These are phyloP conservation scores for Glaucopsyche alexis DNA, from an alignment of 2,888 invertebrate genomes.

Conservation along the genomic window DNA sequence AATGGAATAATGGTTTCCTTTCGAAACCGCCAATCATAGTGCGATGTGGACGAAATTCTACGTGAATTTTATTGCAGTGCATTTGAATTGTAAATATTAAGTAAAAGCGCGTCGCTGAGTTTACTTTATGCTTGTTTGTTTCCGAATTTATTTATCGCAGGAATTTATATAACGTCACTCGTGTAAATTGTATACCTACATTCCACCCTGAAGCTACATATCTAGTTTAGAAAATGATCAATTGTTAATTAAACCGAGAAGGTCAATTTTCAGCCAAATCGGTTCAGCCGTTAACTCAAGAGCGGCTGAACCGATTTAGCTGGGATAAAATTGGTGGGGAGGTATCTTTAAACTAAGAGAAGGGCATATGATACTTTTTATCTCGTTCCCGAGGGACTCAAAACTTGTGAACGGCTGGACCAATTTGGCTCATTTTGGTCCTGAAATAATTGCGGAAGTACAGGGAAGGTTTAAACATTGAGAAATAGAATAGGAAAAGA, in stretches of 20 bases:
- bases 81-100: constrained; percentile 30
- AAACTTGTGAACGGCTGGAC: too few relatives aligned
- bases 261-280: too few relatives aligned
- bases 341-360: too few relatives aligned
- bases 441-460: too few relatives aligned
- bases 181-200: constrained; percentile 3
- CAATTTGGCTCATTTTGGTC: too few relatives aligned
- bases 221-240: not conserved
- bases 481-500: too few relatives aligned
- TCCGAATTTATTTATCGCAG: not conserved
- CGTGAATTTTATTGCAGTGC: constrained; percentile 35
- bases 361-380: too few relatives aligned
- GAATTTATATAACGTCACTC: not conserved
- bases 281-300: too few relatives aligned
- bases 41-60: constrained; percentile 40
- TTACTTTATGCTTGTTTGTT: constrained; percentile 17
- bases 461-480: too few relatives aligned
- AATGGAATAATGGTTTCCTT: constrained; percentile 41
- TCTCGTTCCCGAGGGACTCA: too few relatives aligned
- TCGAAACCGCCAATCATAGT: constrained; percentile 42
- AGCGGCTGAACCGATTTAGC: too few relatives aligned
- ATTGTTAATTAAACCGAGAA: not conserved
- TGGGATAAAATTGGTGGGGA: too few relatives aligned
- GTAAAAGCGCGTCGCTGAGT: not conserved
- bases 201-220: not conserved